Base-by-base conservation (phyloP, 2,797 vertebrate species). In the Acipenser oxyrinchus region DNA sequence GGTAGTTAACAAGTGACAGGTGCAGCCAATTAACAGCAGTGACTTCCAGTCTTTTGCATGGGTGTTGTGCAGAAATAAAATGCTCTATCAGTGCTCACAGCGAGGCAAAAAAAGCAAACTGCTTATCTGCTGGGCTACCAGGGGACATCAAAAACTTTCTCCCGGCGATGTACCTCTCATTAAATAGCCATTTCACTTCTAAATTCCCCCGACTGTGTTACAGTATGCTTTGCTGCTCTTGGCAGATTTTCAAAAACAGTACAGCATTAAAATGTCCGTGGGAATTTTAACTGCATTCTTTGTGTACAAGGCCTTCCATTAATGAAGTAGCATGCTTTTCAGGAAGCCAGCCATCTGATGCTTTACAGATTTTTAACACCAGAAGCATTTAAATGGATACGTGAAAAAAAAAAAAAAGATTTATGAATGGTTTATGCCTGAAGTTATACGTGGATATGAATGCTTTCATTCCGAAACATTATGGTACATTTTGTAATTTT, bases 1-100 rank as follows among this genome's bases (percentile, higher is more conserved):
- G 79, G 83, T 82, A 80, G 75, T 88, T 88, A 88, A 88, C 81
- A 84, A 88, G 83, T 84, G 87, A 90, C 90, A 92, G 88, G 91
- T 91, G 89, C 84, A 89, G 82, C 83, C 86, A 91, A 91, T 92
- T 91, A 92, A 83, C 66, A 68, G 75, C 74, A 50, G 77, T 75
- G 75, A 86, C 81, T 83, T 82, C 66, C 69, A 75, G 74, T 82
- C 73, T 75, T 75, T 78, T 82, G 77, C 49, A 70, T 63, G 58
- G 76, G 62, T 69, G 75, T 71, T 61, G 76, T 76, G 73, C 66
- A 76, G 68, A 69, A 80, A 78, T 71, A 37, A 63, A 68, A 73
- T 66, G 65, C 73, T 75, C 70, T 69, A 82, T 73, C 74, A 78
- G 65, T 73, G 70, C 77, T 67, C 78, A 78, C 77, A 81, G 79